These are phyloP conservation scores for Patagioenas fasciata DNA, from an alignment of 2,113 vertebrate species.

Conservation along the genomic window DNA sequence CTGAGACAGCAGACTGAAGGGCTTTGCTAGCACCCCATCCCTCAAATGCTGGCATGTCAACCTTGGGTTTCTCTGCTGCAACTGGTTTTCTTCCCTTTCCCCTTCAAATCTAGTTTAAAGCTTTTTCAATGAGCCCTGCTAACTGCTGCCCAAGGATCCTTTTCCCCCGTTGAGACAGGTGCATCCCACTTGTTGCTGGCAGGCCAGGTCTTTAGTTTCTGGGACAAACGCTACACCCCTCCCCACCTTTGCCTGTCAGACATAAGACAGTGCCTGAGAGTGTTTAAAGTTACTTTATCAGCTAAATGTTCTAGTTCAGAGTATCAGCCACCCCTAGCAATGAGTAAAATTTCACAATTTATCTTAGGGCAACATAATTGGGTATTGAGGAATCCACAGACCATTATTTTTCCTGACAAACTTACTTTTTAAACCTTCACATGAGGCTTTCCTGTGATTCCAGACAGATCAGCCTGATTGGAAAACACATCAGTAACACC, in stretches of 20 bases:
- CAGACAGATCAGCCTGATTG: conserved; percentile 76
- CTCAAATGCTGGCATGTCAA: no score
- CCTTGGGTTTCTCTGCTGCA: no score
- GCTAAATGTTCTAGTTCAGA: not conserved
- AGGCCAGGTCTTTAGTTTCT: not conserved
- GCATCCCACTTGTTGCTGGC: no score
- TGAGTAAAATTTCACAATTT: not conserved
- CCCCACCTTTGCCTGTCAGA: not conserved
- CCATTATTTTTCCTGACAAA: not conserved
- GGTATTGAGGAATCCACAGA: not conserved
- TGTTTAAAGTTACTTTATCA: not conserved
- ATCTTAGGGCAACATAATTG: not conserved
- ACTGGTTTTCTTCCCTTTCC: no score
- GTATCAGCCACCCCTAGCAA: not conserved
- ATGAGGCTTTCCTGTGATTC: conserved; percentile 69
- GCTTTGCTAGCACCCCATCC: no score
- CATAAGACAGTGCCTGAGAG: not conserved
- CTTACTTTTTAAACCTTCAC: conserved; percentile 84
- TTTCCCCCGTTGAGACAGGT: no score
- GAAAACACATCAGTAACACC: conserved; percentile 83
- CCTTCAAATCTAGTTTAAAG: no score
- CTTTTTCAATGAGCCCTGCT: no score
- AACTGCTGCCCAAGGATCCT: no score
- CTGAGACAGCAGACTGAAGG: no score
- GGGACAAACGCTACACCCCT: not conserved